These are phyloP conservation scores for Andrena cerasifolii DNA, from an alignment of 1,140 invertebrate genomes.

Conservation along the genomic window DNA sequence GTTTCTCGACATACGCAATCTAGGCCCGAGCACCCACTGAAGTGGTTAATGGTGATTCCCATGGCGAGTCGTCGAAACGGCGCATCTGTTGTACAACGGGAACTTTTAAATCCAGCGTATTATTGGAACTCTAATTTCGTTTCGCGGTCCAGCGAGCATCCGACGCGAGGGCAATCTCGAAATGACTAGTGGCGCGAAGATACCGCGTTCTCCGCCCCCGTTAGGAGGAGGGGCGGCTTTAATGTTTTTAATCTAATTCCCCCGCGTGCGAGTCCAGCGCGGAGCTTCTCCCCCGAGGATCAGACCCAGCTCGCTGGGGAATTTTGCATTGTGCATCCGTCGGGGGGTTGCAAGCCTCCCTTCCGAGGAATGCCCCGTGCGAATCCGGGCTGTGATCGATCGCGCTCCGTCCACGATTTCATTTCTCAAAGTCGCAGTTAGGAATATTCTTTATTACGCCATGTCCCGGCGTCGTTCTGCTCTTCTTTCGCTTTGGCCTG, in stretches of 20 bases:
- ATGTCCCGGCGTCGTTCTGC: background rate
- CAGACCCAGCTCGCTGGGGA: constrained; percentile 55
- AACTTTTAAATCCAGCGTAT: constrained; percentile 70
- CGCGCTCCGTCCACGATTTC: constrained; percentile 39
- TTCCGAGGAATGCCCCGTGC: constrained; percentile 57
- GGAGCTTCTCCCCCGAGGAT: constrained; percentile 62
- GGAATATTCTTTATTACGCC: background rate
- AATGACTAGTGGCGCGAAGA: constrained; percentile 57
- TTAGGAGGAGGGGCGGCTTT: constrained; percentile 38
- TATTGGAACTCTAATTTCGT: constrained; percentile 73
- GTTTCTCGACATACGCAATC: no score
- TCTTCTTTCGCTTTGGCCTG: background rate
- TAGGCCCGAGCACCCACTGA: background rate
- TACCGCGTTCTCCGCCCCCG: constrained; percentile 3
- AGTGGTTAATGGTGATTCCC: constrained; percentile 25
- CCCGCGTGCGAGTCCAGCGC: constrained; percentile 56
- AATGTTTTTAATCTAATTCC: constrained; percentile 71
- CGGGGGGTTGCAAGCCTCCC: constrained; percentile 34
- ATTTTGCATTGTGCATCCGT: constrained; percentile 58
- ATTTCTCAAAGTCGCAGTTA: constrained; percentile 47
- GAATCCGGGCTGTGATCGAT: constrained; percentile 39
- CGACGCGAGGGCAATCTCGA: constrained; percentile 70
- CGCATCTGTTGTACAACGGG: constrained; percentile 58
- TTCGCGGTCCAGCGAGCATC: constrained; percentile 70
- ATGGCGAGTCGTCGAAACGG: constrained; percentile 2